Conservation (phyloP, 1,140 invertebrate species). For the Heliothis subflexa region DNA sequence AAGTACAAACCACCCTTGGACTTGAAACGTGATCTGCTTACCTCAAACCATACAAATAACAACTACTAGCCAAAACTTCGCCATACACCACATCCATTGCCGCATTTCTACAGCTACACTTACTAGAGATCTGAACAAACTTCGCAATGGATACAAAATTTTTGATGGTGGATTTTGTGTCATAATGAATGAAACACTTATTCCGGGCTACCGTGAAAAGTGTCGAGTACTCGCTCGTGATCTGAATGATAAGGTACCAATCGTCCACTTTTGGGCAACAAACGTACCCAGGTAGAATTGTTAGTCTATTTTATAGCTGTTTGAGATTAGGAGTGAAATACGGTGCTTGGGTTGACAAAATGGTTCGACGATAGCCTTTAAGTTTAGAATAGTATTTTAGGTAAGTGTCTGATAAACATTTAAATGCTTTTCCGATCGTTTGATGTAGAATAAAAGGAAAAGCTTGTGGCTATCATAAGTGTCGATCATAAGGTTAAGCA, state of each 20-base stretch:
- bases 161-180: background rate
- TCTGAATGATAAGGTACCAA: constrained; percentile 26
- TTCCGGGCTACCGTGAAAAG: constrained; percentile 38
- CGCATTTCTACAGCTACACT: background rate
- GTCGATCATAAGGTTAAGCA: too few species aligned
- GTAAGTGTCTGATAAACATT: background rate
- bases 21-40: constrained; percentile 10
- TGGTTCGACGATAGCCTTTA: background rate
- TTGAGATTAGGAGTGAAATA: constrained; percentile 32
- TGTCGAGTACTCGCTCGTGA: constrained; percentile 45
- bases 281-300: background rate
- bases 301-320: constrained; percentile 19
- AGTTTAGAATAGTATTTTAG: background rate
- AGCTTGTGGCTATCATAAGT: too few species aligned
- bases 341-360: constrained; percentile 23
- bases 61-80: background rate
- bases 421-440: background rate
- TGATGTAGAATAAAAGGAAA: background rate
- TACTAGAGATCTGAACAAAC: background rate
- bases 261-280: background rate
- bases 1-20: constrained; percentile 11
- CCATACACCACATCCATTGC: background rate
- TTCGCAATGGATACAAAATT: background rate
- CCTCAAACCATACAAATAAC: background rate
- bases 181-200: constrained; percentile 7